Percentiles rank a stretch among this genome's conserved stretches.
phyloP scores from a whole-genome alignment of 2,113 vertebrate genomes.

The Aythya baeri region DNA sequence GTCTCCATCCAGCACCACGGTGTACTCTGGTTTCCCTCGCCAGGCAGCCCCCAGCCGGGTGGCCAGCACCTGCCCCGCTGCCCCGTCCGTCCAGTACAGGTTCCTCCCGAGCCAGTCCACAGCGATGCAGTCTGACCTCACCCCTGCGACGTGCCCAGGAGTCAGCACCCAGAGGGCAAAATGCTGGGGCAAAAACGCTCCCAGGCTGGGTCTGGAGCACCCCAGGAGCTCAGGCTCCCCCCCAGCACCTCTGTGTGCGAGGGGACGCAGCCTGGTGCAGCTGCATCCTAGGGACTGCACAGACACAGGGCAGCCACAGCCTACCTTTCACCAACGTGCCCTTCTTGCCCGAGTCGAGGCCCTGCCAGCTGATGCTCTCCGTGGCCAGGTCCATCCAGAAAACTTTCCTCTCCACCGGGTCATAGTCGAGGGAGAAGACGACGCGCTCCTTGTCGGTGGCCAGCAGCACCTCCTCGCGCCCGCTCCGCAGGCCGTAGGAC shows the following conservation, averaged over 20 bases:
- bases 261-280: not conserved
- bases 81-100: constrained; percentile 90
- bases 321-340: constrained; percentile 89
- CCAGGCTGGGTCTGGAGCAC: not conserved
- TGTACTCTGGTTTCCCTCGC: constrained; percentile 77
- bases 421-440: constrained; percentile 88
- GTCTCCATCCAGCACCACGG: constrained; percentile 82
- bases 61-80: constrained; percentile 85
- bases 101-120: constrained; percentile 92
- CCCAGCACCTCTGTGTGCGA: not conserved
- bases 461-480: constrained; percentile 77
- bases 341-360: constrained; percentile 68
- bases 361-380: constrained; percentile 88
- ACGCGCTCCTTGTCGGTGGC: constrained; percentile 70
- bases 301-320: not conserved
- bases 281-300: not conserved
- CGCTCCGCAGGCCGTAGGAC: constrained; percentile 80
- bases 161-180: not conserved
- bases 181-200: not conserved
- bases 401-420: constrained; percentile 79
- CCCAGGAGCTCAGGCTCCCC: not conserved
- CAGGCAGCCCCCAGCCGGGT: constrained; percentile 72
- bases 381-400: constrained; percentile 90
- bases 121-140: constrained; percentile 86
- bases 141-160: constrained; percentile 73